phyloP scores from a whole-genome alignment of 30 jellyfish, hydroid and myxozoan genomes.

The Rhopilema esculentum region DNA sequence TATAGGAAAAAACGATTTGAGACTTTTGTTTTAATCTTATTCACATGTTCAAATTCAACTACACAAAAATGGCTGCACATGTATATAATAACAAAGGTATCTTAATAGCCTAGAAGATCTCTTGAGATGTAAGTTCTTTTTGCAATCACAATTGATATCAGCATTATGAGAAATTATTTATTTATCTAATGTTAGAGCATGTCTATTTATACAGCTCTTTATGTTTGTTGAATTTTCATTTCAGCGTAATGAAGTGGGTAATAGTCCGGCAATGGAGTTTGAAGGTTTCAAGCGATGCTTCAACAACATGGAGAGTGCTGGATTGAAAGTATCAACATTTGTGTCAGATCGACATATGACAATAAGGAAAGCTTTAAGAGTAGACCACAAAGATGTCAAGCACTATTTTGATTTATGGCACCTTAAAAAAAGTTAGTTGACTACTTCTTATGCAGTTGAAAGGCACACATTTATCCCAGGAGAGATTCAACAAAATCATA shows the following conservation, averaged over 20 bases:
- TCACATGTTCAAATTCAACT: not conserved
- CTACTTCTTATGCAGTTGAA: not conserved
- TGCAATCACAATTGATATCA: not conserved
- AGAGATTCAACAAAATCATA: not conserved
- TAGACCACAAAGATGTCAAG: slow-evolving; percentile 9
- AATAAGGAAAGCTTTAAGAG: slow-evolving; percentile 32
- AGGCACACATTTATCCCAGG: not conserved
- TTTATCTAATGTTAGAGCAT: not conserved
- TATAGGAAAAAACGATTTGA: too few relatives aligned
- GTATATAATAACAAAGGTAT: not conserved
- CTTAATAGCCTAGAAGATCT: not conserved
- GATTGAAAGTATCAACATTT: slow-evolving; percentile 6
- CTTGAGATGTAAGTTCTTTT: not conserved
- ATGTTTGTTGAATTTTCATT: not conserved
- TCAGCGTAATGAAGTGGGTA: slow-evolving; percentile 62
- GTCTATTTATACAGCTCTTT: not conserved
- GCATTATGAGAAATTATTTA: not conserved
- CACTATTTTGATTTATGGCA: slow-evolving; percentile 73
- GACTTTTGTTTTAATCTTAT: not conserved
- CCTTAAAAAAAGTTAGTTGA: slow-evolving; percentile 36
- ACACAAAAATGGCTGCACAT: not conserved
- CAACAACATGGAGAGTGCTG: not conserved
- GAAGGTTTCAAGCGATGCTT: slow-evolving; percentile 46
- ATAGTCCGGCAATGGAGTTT: slow-evolving; percentile 56
- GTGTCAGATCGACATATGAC: slow-evolving; percentile 51